Evolutionary conservation across 2,888 invertebrate genomes (phyloP).

Genomic region (Copidosoma aretas): DNA sequence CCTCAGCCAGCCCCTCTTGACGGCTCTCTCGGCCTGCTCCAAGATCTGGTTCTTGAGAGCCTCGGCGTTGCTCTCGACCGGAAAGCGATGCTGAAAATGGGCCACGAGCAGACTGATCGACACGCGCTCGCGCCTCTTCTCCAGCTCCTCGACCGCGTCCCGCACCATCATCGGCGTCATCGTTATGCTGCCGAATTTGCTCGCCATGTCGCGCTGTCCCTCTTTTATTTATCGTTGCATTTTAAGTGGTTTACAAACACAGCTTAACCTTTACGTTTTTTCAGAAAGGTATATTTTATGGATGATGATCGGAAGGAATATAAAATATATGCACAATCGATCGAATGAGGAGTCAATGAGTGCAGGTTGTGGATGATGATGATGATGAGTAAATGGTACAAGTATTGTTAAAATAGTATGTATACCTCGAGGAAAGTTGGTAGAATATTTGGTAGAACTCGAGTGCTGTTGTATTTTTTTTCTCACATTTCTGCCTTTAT

Average conservation of each 20-base stretch:
- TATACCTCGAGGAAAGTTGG: not conserved
- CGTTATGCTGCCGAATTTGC: not conserved
- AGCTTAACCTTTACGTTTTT: no score
- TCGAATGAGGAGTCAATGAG: no score
- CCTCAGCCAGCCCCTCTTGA: slow-evolving; percentile 47
- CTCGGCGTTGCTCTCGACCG: slow-evolving; percentile 45
- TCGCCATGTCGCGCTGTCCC: not conserved
- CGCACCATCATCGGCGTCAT: slow-evolving; percentile 51
- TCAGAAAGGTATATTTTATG: no score
- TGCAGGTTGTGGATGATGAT: no score
- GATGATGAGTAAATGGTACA: no score
- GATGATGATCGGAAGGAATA: not conserved
- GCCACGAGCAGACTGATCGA: slow-evolving; percentile 45
- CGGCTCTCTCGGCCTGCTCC: slow-evolving; percentile 49
- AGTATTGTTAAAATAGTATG: not conserved
- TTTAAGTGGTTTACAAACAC: no score
- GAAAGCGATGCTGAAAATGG: slow-evolving; percentile 46
- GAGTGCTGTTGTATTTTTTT: not conserved
- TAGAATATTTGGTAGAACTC: slow-evolving; percentile 1
- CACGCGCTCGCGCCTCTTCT: slow-evolving; percentile 46
- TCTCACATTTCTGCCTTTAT: slow-evolving; percentile 32
- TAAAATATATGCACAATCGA: no score
- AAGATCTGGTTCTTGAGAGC: slow-evolving; percentile 45
- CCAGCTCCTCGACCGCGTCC: slow-evolving; percentile 47
- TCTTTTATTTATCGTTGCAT: no score